Base-by-base conservation (phyloP, 2,113 vertebrate species). In the Lynx canadensis region DNA sequence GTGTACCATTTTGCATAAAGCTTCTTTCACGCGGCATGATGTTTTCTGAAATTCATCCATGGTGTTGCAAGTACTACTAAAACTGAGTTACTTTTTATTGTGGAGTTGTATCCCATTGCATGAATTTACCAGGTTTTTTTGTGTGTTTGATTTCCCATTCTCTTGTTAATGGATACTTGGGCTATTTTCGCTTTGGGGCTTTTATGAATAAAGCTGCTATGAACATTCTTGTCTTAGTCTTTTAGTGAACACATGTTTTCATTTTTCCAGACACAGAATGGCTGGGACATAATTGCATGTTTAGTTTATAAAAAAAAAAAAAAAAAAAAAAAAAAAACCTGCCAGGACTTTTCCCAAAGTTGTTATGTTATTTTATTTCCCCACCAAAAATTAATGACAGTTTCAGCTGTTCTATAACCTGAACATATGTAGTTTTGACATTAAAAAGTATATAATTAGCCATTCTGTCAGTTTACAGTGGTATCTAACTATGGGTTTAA, bases 221-320 rank as follows among this genome's bases (percentile, higher is more conserved):
- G 52, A 87, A 91, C n/a, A 57, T 57, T 85, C 12, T 55, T 71
- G 21, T 55, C 18, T 50, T 79, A 83, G 87, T 76, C 4, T 92
- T 89, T 91, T 86, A 25, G 38, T 82, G 45, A 82, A 89, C 74
- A 93, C 25, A 33, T 18, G 27, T 52, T 78, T 94, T 94, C 5
- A 48, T 94, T 96, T 86, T 50, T 65, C n/a, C 81, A 78, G 48
- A n/a, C 86, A 90, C 66, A 16, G 25, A 94, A 82, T 66, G 7
- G 5, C 71, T 60, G 4, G 19, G 27, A 71, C 2, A 33, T 78
- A 11, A 9, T 7, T 68, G 5, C 50, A 21, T 48, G 45, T 73
- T 93, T 85, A 65, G 11, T 85, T 82, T 29, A 66, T 31, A 48
- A 45, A 45, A 45, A 76, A 76, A 76, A 57, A 23, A 36, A 97